A percentile compares a stretch with the other conserved stretches of the same genome.
phyloP scores from a whole-genome alignment of 2,113 vertebrate genomes.

The Grantiella picta region DNA sequence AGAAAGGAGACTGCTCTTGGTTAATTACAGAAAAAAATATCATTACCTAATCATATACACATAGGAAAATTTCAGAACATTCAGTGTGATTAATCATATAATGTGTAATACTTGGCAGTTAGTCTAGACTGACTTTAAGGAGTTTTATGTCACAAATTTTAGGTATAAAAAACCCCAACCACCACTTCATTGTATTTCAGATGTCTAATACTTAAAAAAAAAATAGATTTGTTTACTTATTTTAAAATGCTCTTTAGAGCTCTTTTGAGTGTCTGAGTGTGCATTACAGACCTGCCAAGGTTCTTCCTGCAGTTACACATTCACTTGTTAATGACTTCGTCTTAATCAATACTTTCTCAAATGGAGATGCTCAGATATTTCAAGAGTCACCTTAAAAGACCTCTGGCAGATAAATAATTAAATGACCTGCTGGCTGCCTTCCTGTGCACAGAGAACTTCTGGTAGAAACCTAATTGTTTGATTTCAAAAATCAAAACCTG shows the following conservation, averaged over 20 bases:
- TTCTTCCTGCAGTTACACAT: neutral
- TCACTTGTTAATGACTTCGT: constrained; percentile 47
- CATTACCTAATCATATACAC: neutral
- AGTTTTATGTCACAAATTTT: neutral
- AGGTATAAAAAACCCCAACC: neutral
- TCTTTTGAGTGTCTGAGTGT: neutral
- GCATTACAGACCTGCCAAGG: neutral
- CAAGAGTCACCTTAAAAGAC: constrained; percentile 24
- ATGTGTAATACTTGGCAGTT: neutral
- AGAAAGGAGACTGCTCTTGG: neutral
- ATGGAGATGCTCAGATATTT: neutral
- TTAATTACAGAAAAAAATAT: neutral
- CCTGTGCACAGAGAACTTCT: neutral
- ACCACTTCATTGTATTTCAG: neutral
- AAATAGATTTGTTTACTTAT: neutral
- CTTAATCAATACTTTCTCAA: constrained; percentile 59
- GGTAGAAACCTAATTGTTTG: constrained; percentile 9
- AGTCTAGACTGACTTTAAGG: neutral
- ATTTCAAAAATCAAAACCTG: constrained; percentile 41
- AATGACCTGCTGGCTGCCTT: constrained; percentile 9
- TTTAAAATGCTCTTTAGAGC: neutral
- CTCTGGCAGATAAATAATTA: constrained; percentile 54
- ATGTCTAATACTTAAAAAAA: neutral
- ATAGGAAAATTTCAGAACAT: neutral
- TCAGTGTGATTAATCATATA: neutral